Percentiles rank a stretch among this genome's conserved stretches.
These are phyloP conservation scores for Crotalus tigris DNA, from an alignment of 2,113 vertebrate genomes.

Conservation along the genomic window DNA sequence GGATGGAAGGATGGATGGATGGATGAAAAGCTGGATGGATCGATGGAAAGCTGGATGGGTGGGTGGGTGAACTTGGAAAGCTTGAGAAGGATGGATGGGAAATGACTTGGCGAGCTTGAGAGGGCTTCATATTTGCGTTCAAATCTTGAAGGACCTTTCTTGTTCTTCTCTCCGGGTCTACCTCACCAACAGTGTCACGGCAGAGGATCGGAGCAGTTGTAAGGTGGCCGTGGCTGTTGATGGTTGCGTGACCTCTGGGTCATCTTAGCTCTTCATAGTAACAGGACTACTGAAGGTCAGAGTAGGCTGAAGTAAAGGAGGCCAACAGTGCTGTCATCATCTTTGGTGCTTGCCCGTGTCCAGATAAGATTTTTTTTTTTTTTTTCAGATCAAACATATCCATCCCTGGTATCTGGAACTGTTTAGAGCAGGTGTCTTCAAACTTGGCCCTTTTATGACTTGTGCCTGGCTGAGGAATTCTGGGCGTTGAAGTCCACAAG, in stretches of 20 bases:
- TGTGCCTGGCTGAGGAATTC: not conserved
- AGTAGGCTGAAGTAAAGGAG: too few species aligned
- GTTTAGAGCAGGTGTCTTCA: not conserved
- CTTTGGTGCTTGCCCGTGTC: too few species aligned
- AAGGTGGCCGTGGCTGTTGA: not conserved
- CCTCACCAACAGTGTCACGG: not conserved
- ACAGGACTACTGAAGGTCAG: not conserved
- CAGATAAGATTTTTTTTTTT: not conserved
- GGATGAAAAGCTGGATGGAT: too few species aligned
- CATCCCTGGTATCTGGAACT: not conserved
- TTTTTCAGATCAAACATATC: not conserved
- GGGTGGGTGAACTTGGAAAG: not conserved
- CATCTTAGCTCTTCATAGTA: not conserved
- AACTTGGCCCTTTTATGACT: too few species aligned
- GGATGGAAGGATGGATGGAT: too few species aligned
- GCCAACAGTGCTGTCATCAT: accelerated
- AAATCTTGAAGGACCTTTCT: not conserved
- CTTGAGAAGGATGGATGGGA: too few species aligned
- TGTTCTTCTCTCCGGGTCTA: not conserved
- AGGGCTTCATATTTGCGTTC: not conserved
- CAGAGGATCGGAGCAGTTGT: not conserved
- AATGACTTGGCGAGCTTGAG: not conserved
- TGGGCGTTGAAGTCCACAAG: not conserved
- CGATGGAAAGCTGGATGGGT: not conserved
- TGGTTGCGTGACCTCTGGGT: not conserved